These are phyloP conservation scores for Grantiella picta DNA, from an alignment of 2,113 vertebrate genomes.

Conservation along the genomic window DNA sequence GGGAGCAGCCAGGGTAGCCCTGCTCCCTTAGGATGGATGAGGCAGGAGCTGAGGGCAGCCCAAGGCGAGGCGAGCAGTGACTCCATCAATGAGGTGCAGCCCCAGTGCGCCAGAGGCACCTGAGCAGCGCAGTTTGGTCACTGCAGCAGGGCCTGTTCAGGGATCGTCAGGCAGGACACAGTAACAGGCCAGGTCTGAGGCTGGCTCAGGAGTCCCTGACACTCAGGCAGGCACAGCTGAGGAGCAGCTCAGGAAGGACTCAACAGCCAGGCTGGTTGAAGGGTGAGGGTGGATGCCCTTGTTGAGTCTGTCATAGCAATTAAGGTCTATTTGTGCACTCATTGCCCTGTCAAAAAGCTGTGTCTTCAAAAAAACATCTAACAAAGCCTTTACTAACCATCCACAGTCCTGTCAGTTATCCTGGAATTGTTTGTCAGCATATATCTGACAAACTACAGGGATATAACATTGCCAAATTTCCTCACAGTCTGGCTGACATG, in stretches of 20 bases:
- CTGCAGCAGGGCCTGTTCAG: rapidly evolving
- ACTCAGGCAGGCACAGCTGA: neutral
- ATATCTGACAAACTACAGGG: neutral
- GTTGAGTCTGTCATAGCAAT: neutral
- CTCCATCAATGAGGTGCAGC: rapidly evolving
- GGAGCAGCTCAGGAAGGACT: neutral
- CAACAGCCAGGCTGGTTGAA: neutral
- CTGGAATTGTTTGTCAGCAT: neutral
- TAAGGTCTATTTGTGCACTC: neutral
- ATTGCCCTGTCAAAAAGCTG: neutral
- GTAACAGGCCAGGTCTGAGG: neutral
- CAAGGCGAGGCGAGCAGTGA: rapidly evolving
- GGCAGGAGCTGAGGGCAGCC: neutral
- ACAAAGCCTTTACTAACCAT: neutral
- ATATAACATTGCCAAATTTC: neutral
- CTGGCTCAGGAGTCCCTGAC: neutral
- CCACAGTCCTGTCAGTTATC: neutral
- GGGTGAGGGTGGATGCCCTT: neutral
- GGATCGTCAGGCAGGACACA: neutral
- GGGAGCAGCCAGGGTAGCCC: neutral
- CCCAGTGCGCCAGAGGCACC: neutral
- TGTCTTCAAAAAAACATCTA: neutral
- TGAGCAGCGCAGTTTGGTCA: neutral
- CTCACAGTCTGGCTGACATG: neutral
- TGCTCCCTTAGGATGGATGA: neutral